These are phyloP conservation scores for Syndactyla subalaris DNA, from an alignment of 2,797 vertebrate species.

Conservation along the genomic window DNA sequence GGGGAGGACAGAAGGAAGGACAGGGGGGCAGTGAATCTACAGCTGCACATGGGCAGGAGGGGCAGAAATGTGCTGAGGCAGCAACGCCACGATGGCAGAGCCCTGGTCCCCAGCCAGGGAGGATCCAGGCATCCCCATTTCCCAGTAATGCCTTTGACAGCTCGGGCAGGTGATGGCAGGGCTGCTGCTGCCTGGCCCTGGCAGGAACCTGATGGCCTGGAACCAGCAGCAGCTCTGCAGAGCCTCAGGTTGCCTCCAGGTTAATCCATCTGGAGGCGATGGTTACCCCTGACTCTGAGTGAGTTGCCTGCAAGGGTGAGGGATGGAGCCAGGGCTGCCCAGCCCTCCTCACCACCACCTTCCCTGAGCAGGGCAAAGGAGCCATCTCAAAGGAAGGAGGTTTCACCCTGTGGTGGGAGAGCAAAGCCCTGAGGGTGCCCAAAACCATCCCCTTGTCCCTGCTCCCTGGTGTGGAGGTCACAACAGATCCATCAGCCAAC, in stretches of 20 bases:
- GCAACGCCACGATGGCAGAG: accelerated
- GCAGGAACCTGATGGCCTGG: background rate
- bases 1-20: background rate
- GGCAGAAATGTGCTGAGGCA: background rate
- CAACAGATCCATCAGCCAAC: background rate
- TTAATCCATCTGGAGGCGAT: accelerated
- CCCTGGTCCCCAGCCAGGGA: accelerated
- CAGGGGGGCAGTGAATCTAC: accelerated
- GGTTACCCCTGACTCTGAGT: accelerated
- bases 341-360: background rate
- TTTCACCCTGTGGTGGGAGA: background rate
- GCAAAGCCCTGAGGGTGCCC: background rate
- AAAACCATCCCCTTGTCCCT: background rate
- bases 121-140: background rate
- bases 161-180: background rate
- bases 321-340: background rate
- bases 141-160: background rate
- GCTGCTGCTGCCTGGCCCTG: background rate
- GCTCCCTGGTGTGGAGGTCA: accelerated
- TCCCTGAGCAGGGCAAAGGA: background rate
- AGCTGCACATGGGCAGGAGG: background rate
- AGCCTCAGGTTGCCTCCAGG: background rate
- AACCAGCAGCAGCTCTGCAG: background rate
- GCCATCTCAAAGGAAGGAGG: background rate
- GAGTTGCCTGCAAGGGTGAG: background rate